Evolutionary conservation across 2,797 vertebrate genomes (phyloP).

Genomic region (Clarias laeviceps): DNA sequence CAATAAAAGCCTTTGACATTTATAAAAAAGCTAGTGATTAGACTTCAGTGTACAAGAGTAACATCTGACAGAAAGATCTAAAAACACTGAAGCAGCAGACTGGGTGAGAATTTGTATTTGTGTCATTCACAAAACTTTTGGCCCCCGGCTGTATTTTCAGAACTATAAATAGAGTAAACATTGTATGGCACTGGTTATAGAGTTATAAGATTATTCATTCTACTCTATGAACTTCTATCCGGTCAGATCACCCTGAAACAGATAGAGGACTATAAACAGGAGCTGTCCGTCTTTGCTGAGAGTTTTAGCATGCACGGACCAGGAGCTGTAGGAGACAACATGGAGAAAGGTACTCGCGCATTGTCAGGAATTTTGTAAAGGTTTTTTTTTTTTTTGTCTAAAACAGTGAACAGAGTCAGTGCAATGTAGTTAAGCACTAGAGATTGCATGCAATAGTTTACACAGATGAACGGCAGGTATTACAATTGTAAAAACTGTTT

Average conservation of each 20-base stretch:
- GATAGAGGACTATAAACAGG: constrained; percentile 73
- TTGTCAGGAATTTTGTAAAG: too few species aligned
- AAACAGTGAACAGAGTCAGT: not conserved
- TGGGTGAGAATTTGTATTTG: too few species aligned
- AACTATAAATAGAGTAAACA: not conserved
- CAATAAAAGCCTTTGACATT: too few species aligned
- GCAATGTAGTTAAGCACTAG: not conserved
- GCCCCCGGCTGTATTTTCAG: not conserved
- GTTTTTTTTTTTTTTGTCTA: not conserved
- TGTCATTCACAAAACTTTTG: too few species aligned
- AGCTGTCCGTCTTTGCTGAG: constrained; percentile 78
- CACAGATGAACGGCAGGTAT: too few species aligned
- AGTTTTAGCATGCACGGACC: constrained; percentile 84
- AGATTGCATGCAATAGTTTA: not conserved
- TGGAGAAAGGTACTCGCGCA: constrained; percentile 83
- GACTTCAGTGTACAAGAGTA: too few species aligned
- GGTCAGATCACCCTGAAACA: constrained; percentile 81
- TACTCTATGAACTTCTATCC: not conserved
- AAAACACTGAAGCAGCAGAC: too few species aligned
- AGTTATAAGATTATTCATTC: constrained; percentile 7
- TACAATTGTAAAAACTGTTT: too few species aligned
- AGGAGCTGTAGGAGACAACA: constrained; percentile 85
- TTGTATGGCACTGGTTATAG: not conserved
- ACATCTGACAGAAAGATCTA: too few species aligned
- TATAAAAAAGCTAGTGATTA: too few species aligned